Evolutionary conservation across 1,140 invertebrate genomes (phyloP), one percentile per base, ranked within the genome.

Genomic region (Antheraea mylitta): DNA sequence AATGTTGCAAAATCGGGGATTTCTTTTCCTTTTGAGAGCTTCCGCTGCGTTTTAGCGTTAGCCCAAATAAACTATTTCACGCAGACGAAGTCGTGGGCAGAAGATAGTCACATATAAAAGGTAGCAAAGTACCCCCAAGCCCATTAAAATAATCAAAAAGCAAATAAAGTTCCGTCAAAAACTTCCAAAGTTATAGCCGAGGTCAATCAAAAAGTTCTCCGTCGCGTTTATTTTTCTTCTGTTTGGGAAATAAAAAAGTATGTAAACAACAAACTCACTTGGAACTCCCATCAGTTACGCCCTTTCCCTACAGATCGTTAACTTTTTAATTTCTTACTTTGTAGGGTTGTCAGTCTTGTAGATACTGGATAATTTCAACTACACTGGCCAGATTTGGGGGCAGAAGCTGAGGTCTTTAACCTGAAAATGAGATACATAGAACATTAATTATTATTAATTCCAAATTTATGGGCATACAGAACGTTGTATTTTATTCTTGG

Each of bases 181-280:
- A 53, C 45, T 53, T 53, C 6, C 45, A 53, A 53, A 0, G 0
- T 53, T 53, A 53, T n/a, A 53, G 45, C 9, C 16, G 45, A 13
- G 45, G 45, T 53, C 45, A 53, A 53, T 53, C 45, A 53, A 53
- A 53, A 53, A 53, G 45, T 53, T 53, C 16, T 16, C 45, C 45
- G 13, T 53, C 45, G 45, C 16, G 16, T 53, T 53, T 53, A 53
- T 53, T 53, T 53, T 16, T 53, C 45, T 53, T 53, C 45, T 53
- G 45, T 53, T 53, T 16, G 45, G 2, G 45, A 53, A 53, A 53
- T 53, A 53, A 53, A 53, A 42, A 53, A 53, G 13, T 53, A 13
- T 53, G 45, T 53, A 53, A 53, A 53, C 45, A 53, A 53, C 45
- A 53, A 53, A 53, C 45, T 53, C 45, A 16, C 16, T 13, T 53